phyloP scores from a whole-genome alignment of 2,888 invertebrate species.

The Falcaria lacertinaria region DNA sequence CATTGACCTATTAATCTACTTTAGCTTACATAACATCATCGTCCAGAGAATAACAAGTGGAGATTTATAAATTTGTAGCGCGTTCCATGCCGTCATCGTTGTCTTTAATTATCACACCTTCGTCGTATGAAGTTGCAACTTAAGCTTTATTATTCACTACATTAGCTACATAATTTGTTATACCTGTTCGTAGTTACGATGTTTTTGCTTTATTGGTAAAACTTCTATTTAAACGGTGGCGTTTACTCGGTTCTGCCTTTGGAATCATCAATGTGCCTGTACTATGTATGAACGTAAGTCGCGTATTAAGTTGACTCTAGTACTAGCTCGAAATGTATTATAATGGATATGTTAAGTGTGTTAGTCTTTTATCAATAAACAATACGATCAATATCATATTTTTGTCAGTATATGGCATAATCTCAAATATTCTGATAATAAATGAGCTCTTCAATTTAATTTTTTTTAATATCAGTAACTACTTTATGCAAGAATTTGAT shows the following conservation, averaged over 20 bases:
- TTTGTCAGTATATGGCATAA: too few relatives aligned
- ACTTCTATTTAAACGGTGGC: constrained; percentile 35
- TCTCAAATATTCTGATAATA: too few relatives aligned
- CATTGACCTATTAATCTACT: constrained; percentile 65
- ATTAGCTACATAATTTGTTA: constrained; percentile 11
- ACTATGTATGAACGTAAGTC: constrained; percentile 16
- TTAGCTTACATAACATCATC: constrained; percentile 49
- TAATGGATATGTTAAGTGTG: constrained; percentile 1
- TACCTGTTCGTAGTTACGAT: constrained; percentile 4
- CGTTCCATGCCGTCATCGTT: constrained; percentile 43
- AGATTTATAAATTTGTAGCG: constrained; percentile 43
- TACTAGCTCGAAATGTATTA: constrained; percentile 9
- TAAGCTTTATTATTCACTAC: constrained; percentile 8
- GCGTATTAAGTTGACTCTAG: constrained; percentile 21
- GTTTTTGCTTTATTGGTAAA: constrained; percentile 11
- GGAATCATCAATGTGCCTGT: constrained; percentile 42
- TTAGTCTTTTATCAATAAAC: too few relatives aligned
- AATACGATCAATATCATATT: too few relatives aligned
- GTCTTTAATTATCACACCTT: constrained; percentile 34
- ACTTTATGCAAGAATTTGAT: too few relatives aligned
- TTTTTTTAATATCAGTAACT: too few relatives aligned
- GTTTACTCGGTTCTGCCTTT: constrained; percentile 45
- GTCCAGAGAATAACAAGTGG: constrained; percentile 44
- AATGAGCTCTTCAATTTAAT: too few relatives aligned
- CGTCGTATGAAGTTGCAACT: constrained; percentile 4